Evolutionary conservation across 2,113 vertebrate genomes (phyloP).

Genomic region (Xyliphius kryptos): DNA sequence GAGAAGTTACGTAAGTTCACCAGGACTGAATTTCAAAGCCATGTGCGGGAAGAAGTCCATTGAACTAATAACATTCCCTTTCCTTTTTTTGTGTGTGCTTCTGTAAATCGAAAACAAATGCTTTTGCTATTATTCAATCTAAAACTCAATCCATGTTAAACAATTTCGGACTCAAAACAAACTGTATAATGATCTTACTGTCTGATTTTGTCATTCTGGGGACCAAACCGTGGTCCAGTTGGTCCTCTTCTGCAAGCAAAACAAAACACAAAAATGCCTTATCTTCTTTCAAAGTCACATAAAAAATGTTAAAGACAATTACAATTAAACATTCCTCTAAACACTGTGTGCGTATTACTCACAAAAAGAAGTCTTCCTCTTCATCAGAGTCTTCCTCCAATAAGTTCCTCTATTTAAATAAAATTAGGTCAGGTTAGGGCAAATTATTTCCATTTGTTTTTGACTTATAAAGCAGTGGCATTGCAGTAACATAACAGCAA

Average conservation of each 20-base stretch:
- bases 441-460: too few species aligned
- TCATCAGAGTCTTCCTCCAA: conserved; percentile 96
- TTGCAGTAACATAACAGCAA: too few species aligned
- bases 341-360: too few species aligned
- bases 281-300: background rate
- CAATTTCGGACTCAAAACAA: too few species aligned
- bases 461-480: too few species aligned
- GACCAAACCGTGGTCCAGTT: conserved; percentile 86
- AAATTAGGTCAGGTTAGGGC: too few species aligned
- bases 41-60: conserved; percentile 3
- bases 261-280: background rate
- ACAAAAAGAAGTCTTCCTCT: conserved; percentile 98
- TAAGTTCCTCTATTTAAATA: conserved; percentile 82
- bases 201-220: conserved; percentile 92
- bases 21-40: background rate
- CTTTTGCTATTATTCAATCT: too few species aligned
- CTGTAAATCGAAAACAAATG: background rate
- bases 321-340: too few species aligned
- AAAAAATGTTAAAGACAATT: too few species aligned
- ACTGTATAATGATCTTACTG: too few species aligned
- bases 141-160: background rate
- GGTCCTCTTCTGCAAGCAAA: conserved; percentile 81
- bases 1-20: conserved; percentile 26
- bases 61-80: too few species aligned
- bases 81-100: background rate